Evolutionary conservation across 2,888 invertebrate genomes (phyloP).

Genomic region (Amphipoea lucens): DNA sequence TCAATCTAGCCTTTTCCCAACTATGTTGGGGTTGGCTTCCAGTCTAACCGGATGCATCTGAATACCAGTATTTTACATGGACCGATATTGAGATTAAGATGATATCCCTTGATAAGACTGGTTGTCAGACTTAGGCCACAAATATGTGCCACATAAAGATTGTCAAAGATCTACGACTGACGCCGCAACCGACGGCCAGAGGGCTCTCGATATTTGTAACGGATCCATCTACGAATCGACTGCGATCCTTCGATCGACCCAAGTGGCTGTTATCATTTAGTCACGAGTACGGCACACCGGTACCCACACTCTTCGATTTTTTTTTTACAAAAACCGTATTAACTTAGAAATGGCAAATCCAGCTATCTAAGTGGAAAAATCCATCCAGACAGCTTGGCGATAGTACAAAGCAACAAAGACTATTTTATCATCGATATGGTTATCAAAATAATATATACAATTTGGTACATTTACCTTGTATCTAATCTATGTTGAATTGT

Average conservation of each 20-base stretch:
- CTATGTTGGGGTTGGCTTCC: background rate
- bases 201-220: background rate
- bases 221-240: background rate
- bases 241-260: background rate
- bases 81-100: too few relatives aligned
- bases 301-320: too few relatives aligned
- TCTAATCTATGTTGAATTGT: conserved; percentile 50
- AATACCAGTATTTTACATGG: background rate
- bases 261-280: too few relatives aligned
- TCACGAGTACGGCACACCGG: too few relatives aligned
- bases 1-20: background rate
- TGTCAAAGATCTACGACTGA: background rate
- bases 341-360: background rate
- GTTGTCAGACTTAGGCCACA: background rate
- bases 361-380: conserved; percentile 36
- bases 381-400: conserved; percentile 52
- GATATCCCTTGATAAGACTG: background rate
- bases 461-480: conserved; percentile 43
- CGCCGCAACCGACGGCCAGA: background rate
- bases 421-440: conserved; percentile 26
- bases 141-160: background rate
- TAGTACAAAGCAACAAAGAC: conserved; percentile 19
- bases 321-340: background rate
- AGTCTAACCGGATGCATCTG: background rate
- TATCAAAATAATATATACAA: conserved; percentile 39